Base-by-base conservation (phyloP, 1,140 invertebrate species). In the Musca vetustissima region DNA sequence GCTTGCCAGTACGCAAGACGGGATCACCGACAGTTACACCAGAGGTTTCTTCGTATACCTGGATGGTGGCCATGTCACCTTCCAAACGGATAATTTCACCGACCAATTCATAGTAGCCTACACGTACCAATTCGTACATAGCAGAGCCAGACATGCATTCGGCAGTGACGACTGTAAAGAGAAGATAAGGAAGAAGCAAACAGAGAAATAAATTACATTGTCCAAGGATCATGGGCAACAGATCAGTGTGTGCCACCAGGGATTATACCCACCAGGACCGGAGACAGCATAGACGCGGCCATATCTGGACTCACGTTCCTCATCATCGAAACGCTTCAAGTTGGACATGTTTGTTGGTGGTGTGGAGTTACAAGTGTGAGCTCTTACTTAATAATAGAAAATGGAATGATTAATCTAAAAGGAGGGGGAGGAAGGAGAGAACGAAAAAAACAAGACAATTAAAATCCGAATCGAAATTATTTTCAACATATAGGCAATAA, bases 101-200 rank as follows among this genome's bases (percentile, higher is more conserved):
- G 6, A 99, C 98, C 74, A 99, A 86, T 85, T 99, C 96, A 75
- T 90, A 89, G 85, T 99, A 98, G 15, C 98, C 98, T 14, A 99
- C 98, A 79, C 98, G 90, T 67, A 99, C 98, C 85, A 99, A 85
- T 85, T 99, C 98, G 89, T 99, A 99, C 97, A 99, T 99, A 89
- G 98, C 98, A 24, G 98, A 95, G 72, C 98, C 98, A 72, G 96
- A 91, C 98, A 99, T 99, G 80, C 94, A 93, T 84, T 99, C 96
- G 70, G 98, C 98, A 21, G 96, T 98, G 25, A 99, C 98, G 79
- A 99, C 98, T 97, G 82, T 67, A 52, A 57, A 21, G 8, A 67
- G 50, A 67, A 50, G 19, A 66, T 49, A 49, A 48, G 13, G 8
- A 59, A 52, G 59, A 13, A 43, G 6, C 6, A 43, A 43, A 43